phyloP scores from a whole-genome alignment of 2,113 vertebrate species.

The Sander lucioperca region DNA sequence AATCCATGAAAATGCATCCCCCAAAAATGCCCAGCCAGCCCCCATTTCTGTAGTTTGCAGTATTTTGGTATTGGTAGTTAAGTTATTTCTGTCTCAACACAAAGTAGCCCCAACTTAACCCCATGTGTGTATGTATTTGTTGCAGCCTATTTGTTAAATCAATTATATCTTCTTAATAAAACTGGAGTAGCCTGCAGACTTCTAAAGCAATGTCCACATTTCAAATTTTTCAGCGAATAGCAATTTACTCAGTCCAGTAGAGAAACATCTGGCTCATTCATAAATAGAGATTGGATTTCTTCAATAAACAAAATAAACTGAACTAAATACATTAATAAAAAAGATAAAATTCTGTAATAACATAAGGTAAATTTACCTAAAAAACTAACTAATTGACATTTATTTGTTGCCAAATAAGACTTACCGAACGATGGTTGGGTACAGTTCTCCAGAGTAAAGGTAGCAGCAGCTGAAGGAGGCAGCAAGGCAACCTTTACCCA shows the following conservation, averaged over 20 bases:
- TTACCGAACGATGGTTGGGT: conserved; percentile 83
- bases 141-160: background rate
- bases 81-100: no score
- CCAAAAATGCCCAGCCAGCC: background rate
- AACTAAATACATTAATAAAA: background rate
- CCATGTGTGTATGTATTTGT: background rate
- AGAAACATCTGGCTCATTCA: background rate
- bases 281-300: background rate
- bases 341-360: background rate
- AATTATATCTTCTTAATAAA: background rate
- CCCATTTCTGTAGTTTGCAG: background rate
- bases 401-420: background rate
- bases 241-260: background rate
- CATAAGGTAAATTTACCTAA: background rate
- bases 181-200: background rate
- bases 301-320: background rate
- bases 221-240: background rate
- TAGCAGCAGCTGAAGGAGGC: conserved; percentile 91
- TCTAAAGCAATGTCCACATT: background rate
- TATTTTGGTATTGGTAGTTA: background rate
- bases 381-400: background rate
- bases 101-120: no score
- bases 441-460: conserved; percentile 83
- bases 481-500: conserved; percentile 91
- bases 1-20: background rate